phyloP scores from a whole-genome alignment of 2,113 vertebrate species.

The Mirza zaza region DNA sequence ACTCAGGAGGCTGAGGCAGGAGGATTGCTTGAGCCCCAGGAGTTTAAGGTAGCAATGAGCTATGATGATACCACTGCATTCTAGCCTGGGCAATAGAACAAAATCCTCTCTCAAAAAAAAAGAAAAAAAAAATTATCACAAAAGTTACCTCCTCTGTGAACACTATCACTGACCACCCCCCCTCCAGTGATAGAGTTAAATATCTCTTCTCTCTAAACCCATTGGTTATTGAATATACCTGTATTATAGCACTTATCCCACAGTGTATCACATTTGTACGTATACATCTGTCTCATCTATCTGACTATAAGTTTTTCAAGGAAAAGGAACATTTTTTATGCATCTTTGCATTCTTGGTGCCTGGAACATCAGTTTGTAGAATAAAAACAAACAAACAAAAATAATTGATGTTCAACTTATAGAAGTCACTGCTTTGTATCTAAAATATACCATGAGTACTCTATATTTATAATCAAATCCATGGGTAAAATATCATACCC shows the following conservation, averaged over 20 bases:
- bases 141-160: slow-evolving; percentile 20
- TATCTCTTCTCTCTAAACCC: background rate
- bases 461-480: background rate
- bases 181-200: background rate
- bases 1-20: too few species aligned
- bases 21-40: too few species aligned
- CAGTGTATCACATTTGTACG: background rate
- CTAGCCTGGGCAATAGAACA: too few species aligned
- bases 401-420: background rate
- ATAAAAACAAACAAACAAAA: slow-evolving; percentile 16
- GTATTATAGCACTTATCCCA: background rate
- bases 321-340: background rate
- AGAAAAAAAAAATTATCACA: too few species aligned
- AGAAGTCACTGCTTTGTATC: background rate
- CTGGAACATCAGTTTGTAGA: background rate
- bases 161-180: background rate
- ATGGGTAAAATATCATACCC: slow-evolving; percentile 87
- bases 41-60: too few species aligned
- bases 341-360: background rate
- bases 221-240: background rate
- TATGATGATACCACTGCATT: too few species aligned
- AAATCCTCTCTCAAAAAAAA: too few species aligned
- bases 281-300: background rate
- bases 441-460: background rate
- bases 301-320: background rate